Conservation (phyloP, 2,888 invertebrate species). For the Cremastobaeus sp. region DNA sequence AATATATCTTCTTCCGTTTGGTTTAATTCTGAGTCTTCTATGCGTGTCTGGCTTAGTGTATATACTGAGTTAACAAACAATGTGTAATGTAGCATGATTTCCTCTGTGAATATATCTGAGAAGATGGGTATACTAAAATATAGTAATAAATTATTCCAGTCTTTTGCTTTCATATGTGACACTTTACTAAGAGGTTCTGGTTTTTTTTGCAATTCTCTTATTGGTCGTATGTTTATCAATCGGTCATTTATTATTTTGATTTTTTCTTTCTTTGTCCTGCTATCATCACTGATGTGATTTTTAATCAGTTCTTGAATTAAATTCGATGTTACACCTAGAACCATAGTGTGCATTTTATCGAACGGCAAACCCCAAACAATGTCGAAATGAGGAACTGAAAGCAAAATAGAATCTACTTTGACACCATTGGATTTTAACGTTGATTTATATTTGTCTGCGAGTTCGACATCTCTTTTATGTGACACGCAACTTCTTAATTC, state of each 20-base stretch:
- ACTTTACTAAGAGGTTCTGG: constrained; percentile 18
- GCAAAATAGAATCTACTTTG: constrained; percentile 25
- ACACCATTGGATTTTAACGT: constrained; percentile 23
- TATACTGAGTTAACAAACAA: constrained; percentile 33
- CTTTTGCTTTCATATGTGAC: constrained; percentile 31
- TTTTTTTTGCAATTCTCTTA: constrained; percentile 35
- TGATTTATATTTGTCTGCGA: not conserved
- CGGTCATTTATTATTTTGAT: constrained; percentile 2
- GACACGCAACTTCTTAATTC: constrained; percentile 5
- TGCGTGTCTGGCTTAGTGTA: constrained; percentile 3
- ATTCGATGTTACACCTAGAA: constrained; percentile 18
- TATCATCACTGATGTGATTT: not conserved
- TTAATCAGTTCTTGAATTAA: constrained; percentile 11
- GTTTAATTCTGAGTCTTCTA: constrained; percentile 3
- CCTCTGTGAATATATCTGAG: not conserved
- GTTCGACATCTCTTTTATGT: not conserved
- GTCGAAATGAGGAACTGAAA: constrained; percentile 31
- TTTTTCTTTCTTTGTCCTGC: constrained; percentile 5
- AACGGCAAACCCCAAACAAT: constrained; percentile 50
- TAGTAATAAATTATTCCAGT: constrained; percentile 31
- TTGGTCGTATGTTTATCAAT: constrained; percentile 1
- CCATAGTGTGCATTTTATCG: constrained; percentile 44
- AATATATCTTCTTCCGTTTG: constrained; percentile 19
- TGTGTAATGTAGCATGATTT: not conserved
- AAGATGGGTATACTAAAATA: constrained; percentile 29